Conservation (phyloP, 2,888 invertebrate genomes). For the Morpho achilles region DNA sequence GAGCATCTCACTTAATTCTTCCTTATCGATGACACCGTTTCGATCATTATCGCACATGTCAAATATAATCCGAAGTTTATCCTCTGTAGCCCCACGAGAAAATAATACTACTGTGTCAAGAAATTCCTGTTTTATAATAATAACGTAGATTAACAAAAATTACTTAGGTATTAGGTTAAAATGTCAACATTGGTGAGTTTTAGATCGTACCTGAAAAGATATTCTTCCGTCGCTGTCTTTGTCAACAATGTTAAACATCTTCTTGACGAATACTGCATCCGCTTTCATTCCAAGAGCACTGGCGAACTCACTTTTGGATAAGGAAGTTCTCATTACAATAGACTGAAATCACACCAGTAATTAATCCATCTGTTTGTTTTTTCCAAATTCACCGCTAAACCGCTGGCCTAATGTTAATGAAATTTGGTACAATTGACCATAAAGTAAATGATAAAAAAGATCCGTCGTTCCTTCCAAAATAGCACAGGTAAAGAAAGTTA, state of each 20-base stretch:
- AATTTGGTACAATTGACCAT: too few relatives aligned
- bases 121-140: constrained; percentile 83
- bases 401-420: too few relatives aligned
- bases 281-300: constrained; percentile 97
- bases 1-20: constrained; percentile 95
- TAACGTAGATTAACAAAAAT: background rate
- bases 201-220: constrained; percentile 86
- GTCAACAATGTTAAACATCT: constrained; percentile 98
- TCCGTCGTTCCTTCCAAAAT: too few relatives aligned
- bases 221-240: constrained; percentile 96
- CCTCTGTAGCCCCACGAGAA: constrained; percentile 94
- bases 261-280: constrained; percentile 95
- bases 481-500: too few relatives aligned
- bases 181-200: background rate
- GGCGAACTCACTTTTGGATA: constrained; percentile 95
- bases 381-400: background rate
- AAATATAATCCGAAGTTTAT: constrained; percentile 95
- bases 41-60: constrained; percentile 98
- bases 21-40: constrained; percentile 96
- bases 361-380: background rate
- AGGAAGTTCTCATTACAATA: constrained; percentile 94
- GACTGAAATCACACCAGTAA: constrained; percentile 61
- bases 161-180: background rate
- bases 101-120: constrained; percentile 95
- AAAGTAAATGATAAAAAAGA: too few relatives aligned